Evolutionary conservation across 2,797 vertebrate genomes (phyloP).

Genomic region (Falco berigora): DNA sequence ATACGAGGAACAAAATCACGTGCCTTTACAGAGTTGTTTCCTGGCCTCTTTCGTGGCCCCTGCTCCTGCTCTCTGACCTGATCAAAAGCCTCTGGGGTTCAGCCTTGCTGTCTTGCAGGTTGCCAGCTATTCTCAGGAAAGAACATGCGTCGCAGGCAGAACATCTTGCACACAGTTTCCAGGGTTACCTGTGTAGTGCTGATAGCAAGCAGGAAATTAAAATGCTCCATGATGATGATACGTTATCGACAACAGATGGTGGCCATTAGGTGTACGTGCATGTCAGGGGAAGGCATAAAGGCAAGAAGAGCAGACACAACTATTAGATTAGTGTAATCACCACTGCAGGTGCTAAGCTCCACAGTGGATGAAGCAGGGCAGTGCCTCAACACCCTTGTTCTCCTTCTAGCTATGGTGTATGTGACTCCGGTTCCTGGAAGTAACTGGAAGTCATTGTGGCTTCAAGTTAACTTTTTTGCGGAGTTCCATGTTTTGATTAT

Average conservation of each 20-base stretch:
- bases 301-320: background rate
- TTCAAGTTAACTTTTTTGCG: background rate
- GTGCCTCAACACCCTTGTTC: background rate
- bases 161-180: conserved; percentile 62
- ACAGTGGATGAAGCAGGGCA: background rate
- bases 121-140: background rate
- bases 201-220: conserved; percentile 81
- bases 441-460: background rate
- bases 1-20: background rate
- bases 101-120: background rate
- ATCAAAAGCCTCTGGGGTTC: background rate
- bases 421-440: background rate
- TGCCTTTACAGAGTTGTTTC: background rate
- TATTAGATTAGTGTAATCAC: background rate
- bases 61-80: background rate
- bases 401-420: background rate
- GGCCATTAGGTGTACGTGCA: conserved; percentile 33
- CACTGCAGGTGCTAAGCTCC: background rate
- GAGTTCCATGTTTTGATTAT: background rate
- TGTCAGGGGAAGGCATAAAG: conserved; percentile 48
- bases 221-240: conserved; percentile 57
- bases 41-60: background rate
- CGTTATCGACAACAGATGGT: conserved; percentile 66
- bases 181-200: conserved; percentile 74
- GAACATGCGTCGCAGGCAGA: background rate